Percentiles rank a stretch among this genome's conserved stretches.
Conservation (phyloP, 2,797 vertebrate species). For the Takifugu ocellatus region DNA sequence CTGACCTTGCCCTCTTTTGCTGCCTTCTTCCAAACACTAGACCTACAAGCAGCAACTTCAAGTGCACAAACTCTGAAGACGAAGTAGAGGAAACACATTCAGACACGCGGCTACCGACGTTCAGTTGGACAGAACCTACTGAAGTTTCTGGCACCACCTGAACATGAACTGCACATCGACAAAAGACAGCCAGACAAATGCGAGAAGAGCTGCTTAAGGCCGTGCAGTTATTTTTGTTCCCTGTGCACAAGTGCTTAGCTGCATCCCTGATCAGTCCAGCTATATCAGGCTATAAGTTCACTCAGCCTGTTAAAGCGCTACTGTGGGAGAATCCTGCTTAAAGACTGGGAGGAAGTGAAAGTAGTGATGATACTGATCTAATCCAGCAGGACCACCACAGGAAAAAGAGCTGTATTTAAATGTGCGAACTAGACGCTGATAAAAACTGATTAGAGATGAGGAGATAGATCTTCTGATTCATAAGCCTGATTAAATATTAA, state of each 20-base stretch:
- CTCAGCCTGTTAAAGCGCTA: constrained; percentile 50
- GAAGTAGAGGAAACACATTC: constrained; percentile 12
- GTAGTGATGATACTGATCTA: constrained; percentile 25
- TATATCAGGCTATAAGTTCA: constrained; percentile 39
- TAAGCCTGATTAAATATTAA: constrained; percentile 13
- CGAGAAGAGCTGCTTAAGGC: constrained; percentile 15
- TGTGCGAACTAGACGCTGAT: too few relatives aligned
- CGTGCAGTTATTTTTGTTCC: constrained; percentile 40
- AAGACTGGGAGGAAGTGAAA: constrained; percentile 41
- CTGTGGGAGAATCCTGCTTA: constrained; percentile 41
- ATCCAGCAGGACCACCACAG: constrained; percentile 31
- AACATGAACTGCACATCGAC: constrained; percentile 13
- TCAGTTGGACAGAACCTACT: constrained; percentile 39
- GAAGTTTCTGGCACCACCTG: constrained; percentile 12
- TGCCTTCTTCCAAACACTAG: neutral
- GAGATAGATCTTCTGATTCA: neutral
- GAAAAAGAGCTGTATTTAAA: constrained; percentile 8
- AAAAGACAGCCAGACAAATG: neutral
- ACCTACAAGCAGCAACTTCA: neutral
- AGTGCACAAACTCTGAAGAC: constrained; percentile 1
- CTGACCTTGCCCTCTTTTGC: neutral
- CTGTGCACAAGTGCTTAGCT: constrained; percentile 18
- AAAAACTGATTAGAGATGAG: too few relatives aligned
- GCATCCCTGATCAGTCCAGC: constrained; percentile 14
- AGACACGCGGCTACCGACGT: constrained; percentile 11